A percentile compares a stretch with the other conserved stretches of the same genome.
Evolutionary conservation across 2,113 vertebrate genomes (phyloP).

Genomic region (Ceyx margarethae): DNA sequence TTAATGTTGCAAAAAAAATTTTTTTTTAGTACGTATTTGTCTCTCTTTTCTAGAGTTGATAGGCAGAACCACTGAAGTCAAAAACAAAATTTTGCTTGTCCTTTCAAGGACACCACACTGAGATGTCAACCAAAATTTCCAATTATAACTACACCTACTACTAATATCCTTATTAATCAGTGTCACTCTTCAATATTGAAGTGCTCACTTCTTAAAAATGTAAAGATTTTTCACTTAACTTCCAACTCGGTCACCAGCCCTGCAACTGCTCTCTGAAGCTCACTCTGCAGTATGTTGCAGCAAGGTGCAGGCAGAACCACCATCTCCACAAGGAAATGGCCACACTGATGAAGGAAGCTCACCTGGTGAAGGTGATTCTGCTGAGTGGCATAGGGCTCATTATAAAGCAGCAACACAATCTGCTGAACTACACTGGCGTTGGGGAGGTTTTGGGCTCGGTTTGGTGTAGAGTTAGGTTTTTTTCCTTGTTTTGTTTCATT

Average conservation of each 20-base stretch:
- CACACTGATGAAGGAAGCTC: neutral
- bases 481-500: neutral
- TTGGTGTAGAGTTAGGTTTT: too few relatives aligned
- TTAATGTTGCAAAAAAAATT: neutral
- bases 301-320: neutral
- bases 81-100: neutral
- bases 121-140: neutral
- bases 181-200: neutral
- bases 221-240: neutral
- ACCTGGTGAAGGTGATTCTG: neutral
- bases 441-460: neutral
- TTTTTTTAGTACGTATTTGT: neutral
- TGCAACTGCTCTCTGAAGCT: neutral
- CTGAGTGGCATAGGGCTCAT: fast-evolving
- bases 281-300: neutral
- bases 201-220: neutral
- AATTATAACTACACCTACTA: neutral
- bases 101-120: neutral
- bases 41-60: neutral
- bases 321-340: neutral
- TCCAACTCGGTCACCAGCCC: neutral
- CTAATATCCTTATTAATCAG: neutral
- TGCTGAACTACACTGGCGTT: neutral
- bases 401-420: neutral
- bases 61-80: neutral